A percentile compares a stretch with the other conserved stretches of the same genome.
These are phyloP conservation scores for Agrotis clavis DNA, from an alignment of 2,888 invertebrate genomes.

Conservation along the genomic window DNA sequence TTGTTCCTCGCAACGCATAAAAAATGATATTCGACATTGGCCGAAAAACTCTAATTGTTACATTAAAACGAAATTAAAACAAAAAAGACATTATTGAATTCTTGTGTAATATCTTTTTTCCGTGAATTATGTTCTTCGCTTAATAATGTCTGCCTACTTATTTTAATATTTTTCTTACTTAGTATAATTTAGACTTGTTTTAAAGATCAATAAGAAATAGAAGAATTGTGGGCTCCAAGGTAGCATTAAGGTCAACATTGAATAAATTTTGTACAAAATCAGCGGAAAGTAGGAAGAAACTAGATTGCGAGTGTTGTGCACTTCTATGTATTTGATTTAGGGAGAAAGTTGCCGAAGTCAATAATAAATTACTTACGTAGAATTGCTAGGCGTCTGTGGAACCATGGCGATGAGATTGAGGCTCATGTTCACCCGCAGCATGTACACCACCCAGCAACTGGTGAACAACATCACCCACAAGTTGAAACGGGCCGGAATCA, in stretches of 20 bases:
- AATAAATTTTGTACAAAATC: too few species aligned
- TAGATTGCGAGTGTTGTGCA: too few species aligned
- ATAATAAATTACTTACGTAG: conserved; percentile 71
- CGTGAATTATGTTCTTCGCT: background rate
- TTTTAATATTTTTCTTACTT: conserved; percentile 16
- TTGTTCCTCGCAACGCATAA: conserved; percentile 3
- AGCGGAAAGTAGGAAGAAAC: too few species aligned
- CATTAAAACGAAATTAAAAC: background rate
- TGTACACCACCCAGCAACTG: conserved; percentile 93
- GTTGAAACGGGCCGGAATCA: conserved; percentile 84
- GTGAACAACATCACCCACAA: conserved; percentile 93
- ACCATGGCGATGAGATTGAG: conserved; percentile 94
- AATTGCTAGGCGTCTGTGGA: conserved; percentile 79
- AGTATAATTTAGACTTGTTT: conserved; percentile 79
- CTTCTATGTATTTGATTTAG: too few species aligned
- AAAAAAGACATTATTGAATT: background rate
- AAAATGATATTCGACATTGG: conserved; percentile 2
- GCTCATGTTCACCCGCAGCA: conserved; percentile 94
- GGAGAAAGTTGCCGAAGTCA: too few species aligned
- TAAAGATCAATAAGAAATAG: background rate
- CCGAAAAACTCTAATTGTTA: background rate
- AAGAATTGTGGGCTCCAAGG: too few species aligned
- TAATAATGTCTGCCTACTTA: background rate
- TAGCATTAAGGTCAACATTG: too few species aligned
- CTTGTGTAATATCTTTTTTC: background rate